Evolutionary conservation across 2,888 invertebrate genomes (phyloP).

Genomic region (Boloria selene): DNA sequence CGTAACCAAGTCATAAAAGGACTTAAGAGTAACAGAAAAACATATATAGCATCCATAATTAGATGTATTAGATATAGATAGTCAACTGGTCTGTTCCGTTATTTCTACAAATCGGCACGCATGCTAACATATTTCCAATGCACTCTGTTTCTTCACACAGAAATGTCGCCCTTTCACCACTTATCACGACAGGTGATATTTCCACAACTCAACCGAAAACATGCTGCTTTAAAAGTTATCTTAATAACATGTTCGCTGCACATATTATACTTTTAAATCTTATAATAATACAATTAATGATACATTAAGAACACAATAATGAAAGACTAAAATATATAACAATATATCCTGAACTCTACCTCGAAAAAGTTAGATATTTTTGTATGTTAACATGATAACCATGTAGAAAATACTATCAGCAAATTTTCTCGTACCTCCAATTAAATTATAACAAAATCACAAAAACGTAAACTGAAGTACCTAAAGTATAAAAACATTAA

Average conservation of each 20-base stretch:
- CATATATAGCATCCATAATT: constrained; percentile 42
- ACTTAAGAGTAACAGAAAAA: constrained; percentile 7
- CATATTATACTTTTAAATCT: background rate
- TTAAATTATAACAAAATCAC: too few species aligned
- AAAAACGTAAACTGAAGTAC: too few species aligned
- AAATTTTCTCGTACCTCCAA: too few species aligned
- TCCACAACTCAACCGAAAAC: constrained; percentile 18
- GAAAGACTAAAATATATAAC: too few species aligned
- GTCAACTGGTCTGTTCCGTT: constrained; percentile 70
- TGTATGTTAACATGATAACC: too few species aligned
- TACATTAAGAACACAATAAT: too few species aligned
- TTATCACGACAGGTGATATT: constrained; percentile 38
- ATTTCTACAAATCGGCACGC: constrained; percentile 70
- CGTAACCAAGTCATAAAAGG: background rate
- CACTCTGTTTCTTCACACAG: constrained; percentile 38
- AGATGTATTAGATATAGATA: constrained; percentile 47
- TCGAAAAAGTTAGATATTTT: too few species aligned
- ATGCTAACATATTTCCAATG: constrained; percentile 57
- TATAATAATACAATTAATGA: background rate
- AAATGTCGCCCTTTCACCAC: constrained; percentile 44
- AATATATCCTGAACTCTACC: too few species aligned
- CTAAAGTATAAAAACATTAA: too few species aligned
- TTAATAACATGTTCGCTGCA: constrained; percentile 9
- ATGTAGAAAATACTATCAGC: too few species aligned
- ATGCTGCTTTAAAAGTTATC: constrained; percentile 27